Base-by-base conservation (phyloP, 1,140 invertebrate species). In the Conus ventricosus region DNA sequence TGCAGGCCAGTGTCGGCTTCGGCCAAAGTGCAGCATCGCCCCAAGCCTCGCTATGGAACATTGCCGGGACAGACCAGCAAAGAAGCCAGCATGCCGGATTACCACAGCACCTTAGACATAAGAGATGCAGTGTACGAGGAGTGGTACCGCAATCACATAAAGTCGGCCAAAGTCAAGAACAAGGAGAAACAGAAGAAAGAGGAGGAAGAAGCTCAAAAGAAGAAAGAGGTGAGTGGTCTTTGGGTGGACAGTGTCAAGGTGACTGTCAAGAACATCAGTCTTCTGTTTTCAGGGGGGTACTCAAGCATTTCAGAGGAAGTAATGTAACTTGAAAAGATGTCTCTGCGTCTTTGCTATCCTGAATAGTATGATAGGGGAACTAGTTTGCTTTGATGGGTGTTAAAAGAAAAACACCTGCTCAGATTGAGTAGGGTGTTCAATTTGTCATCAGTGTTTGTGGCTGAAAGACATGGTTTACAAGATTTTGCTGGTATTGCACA, bases 121-220 rank as follows among this genome's bases (percentile, higher is more conserved):
- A 86, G 93, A 5, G 86, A 91, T 57, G 92, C 93, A 13, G 90
- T 94, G 23, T 94, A 92, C 83, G 88, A 91, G 27, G 92, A 94
- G 25, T 94, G 93, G 93, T 93, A 92, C 63, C 88, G 87, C 51
- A 88, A 92, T 39, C 91, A 88, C 67, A 87, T 91, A 20, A 91
- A 91, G 55, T 83, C 85, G 75, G 87, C 92, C 17, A 92, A 88
- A 85, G 84, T 91, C 53, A 88, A 91, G 63, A 84, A 90, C 25
- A 89, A 88, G 88, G 92, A 93, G 87, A 90, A 92, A 81, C 91
- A 92, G 76, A 88, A 91, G 84, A 92, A 92, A 88, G 91, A 92
- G 75, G 90, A 92, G 76, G 93, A 92, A 63, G 90, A 91, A 67
- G 90, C 91, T 87, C 90, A 91, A 76, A 92, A 93, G 76, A 93